Conservation (phyloP, 2,888 invertebrate species). For the Lasioglossum marginatum region DNA sequence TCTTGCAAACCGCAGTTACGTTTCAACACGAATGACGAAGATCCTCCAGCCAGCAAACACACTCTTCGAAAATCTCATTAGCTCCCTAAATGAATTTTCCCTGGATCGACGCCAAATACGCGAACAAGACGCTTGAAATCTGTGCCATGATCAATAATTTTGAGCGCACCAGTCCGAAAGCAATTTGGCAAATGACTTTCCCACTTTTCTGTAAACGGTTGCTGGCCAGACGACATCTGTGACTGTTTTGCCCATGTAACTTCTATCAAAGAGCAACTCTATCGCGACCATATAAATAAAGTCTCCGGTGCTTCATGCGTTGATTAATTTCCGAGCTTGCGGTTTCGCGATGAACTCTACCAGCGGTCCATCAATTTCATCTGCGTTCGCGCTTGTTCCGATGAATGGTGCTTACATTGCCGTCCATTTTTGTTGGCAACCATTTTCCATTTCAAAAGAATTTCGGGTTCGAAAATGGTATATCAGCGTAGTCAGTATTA, state of each 20-base stretch:
- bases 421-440: not conserved
- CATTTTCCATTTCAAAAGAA: not conserved
- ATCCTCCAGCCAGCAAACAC: constrained; percentile 6
- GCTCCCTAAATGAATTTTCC: constrained; percentile 24
- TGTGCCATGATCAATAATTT: constrained; percentile 46
- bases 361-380: not conserved
- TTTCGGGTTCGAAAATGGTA: not conserved
- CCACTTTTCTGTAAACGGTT: constrained; percentile 25
- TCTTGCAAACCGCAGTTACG: not conserved
- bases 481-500: not conserved
- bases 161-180: constrained; percentile 19
- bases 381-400: not conserved
- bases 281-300: not conserved
- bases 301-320: not conserved
- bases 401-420: not conserved
- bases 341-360: not conserved
- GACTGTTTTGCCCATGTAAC: not conserved
- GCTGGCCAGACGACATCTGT: constrained; percentile 8
- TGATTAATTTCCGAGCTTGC: not conserved
- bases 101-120: constrained; percentile 43
- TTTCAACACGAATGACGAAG: not conserved
- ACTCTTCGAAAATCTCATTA: constrained; percentile 35
- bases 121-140: constrained; percentile 29
- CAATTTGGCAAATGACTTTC: constrained; percentile 54
- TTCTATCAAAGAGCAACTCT: constrained; percentile 2